These are phyloP conservation scores for Scaptomyza hsui DNA, from an alignment of 1,140 invertebrate species.

Conservation along the genomic window DNA sequence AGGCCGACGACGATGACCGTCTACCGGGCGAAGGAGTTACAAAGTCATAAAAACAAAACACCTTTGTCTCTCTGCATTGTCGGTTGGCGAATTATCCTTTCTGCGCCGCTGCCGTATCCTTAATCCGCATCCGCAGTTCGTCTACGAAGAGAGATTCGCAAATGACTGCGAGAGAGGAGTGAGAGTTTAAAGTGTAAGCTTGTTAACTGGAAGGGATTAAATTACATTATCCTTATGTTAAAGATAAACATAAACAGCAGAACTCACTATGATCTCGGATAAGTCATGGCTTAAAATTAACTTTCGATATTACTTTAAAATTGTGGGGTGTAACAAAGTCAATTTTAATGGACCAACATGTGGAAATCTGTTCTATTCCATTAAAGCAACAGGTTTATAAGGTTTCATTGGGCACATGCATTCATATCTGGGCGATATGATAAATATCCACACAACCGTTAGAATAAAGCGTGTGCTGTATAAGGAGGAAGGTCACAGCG, in stretches of 20 bases:
- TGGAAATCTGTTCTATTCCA: too few species aligned
- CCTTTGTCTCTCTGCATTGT: slow-evolving; percentile 72
- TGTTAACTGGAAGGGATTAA: slow-evolving; percentile 69
- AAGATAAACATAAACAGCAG: slow-evolving; percentile 70
- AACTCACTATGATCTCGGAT: not conserved
- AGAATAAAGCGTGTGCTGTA: slow-evolving; percentile 15
- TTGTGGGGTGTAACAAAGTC: slow-evolving; percentile 1
- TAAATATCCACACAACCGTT: slow-evolving; percentile 18
- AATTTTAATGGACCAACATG: slow-evolving; percentile 3
- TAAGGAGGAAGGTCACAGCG: slow-evolving; percentile 23
- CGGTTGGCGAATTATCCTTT: slow-evolving; percentile 79
- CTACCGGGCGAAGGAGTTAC: slow-evolving; percentile 76
- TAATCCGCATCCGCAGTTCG: slow-evolving; percentile 48
- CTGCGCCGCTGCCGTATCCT: slow-evolving; percentile 69
- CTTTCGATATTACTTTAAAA: not conserved
- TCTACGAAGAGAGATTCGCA: slow-evolving; percentile 54
- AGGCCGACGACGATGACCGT: slow-evolving; percentile 16
- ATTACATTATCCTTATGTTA: slow-evolving; percentile 80
- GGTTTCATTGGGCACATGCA: too few species aligned
- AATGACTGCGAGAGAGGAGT: slow-evolving; percentile 40
- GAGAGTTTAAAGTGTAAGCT: not conserved
- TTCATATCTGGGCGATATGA: not conserved
- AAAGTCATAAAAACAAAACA: slow-evolving; percentile 83
- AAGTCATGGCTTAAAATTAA: slow-evolving; percentile 4
- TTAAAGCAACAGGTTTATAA: slow-evolving; percentile 22